phyloP scores from a whole-genome alignment of 2,888 invertebrate species.

The Tenthredo amoena region DNA sequence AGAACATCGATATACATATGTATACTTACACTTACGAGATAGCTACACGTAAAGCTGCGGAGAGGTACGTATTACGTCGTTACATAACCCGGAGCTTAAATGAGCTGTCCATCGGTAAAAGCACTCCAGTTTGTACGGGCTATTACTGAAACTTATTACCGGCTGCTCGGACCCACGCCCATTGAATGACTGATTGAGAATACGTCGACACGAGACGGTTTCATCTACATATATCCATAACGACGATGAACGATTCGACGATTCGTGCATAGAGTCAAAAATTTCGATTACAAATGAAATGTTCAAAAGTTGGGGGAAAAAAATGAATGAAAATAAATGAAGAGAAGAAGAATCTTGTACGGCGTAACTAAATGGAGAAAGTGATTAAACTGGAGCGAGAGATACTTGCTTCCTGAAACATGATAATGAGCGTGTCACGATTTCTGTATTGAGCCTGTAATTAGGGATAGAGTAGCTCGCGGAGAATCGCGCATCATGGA shows the following conservation, averaged over 20 bases:
- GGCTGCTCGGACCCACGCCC: slow-evolving; percentile 5
- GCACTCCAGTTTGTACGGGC: slow-evolving; percentile 55
- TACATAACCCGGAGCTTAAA: slow-evolving; percentile 56
- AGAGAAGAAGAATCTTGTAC: neutral
- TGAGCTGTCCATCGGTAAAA: slow-evolving; percentile 60
- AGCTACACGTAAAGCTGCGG: neutral
- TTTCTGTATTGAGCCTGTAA: slow-evolving; percentile 54
- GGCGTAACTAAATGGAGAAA: slow-evolving; percentile 48
- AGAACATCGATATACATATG: neutral
- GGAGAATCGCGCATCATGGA: slow-evolving; percentile 31
- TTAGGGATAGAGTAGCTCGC: slow-evolving; percentile 53
- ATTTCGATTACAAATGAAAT: neutral
- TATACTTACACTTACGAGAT: neutral
- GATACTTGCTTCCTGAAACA: slow-evolving; percentile 14
- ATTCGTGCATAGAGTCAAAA: neutral
- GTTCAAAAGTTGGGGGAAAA: neutral
- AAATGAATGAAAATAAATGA: neutral
- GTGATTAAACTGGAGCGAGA: slow-evolving; percentile 54
- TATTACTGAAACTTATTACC: slow-evolving; percentile 40
- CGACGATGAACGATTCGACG: neutral
- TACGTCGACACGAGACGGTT: slow-evolving; percentile 4
- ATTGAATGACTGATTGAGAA: slow-evolving; percentile 36
- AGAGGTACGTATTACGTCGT: slow-evolving; percentile 44
- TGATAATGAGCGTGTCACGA: slow-evolving; percentile 58
- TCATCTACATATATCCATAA: neutral